These are phyloP conservation scores for Tylochromis polylepis DNA, from an alignment of 2,113 vertebrate species.

Conservation along the genomic window DNA sequence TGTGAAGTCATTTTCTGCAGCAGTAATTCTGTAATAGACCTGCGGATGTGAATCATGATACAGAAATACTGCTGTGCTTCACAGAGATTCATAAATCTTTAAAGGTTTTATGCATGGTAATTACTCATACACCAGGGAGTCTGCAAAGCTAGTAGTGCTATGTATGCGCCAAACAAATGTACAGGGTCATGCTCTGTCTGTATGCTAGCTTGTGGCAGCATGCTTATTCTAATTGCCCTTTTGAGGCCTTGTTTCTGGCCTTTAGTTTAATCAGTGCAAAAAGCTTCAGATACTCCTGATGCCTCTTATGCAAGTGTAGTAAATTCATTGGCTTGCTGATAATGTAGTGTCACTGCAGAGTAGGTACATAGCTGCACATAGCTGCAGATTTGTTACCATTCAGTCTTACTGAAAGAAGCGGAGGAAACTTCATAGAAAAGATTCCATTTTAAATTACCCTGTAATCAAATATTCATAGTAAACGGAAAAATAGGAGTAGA, in stretches of 20 bases:
- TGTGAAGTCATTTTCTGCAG: constrained; percentile 27
- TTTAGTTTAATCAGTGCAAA: constrained; percentile 31
- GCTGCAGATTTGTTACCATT: constrained; percentile 18
- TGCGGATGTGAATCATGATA: constrained; percentile 25
- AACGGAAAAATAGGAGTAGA: constrained; percentile 3
- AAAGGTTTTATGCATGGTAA: constrained; percentile 20
- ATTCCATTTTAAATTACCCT: constrained; percentile 33
- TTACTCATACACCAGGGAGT: constrained; percentile 28
- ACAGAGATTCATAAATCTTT: constrained; percentile 39
- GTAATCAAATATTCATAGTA: constrained; percentile 36
- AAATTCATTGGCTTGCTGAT: constrained; percentile 7
- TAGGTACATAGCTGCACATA: neutral
- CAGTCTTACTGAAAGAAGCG: constrained; percentile 19
- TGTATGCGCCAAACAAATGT: constrained; percentile 5
- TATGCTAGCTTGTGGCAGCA: neutral
- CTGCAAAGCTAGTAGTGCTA: neutral
- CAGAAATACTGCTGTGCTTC: constrained; percentile 31
- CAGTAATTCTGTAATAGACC: constrained; percentile 28
- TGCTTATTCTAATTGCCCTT: constrained; percentile 47
- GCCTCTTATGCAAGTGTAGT: neutral
- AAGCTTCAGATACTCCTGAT: constrained; percentile 1
- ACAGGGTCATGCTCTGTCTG: constrained; percentile 1
- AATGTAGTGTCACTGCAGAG: neutral
- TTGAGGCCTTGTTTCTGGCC: constrained; percentile 10
- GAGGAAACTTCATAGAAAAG: constrained; percentile 34